phyloP scores from a whole-genome alignment of 2,113 vertebrate species.

The Pomatostomus ruficeps region DNA sequence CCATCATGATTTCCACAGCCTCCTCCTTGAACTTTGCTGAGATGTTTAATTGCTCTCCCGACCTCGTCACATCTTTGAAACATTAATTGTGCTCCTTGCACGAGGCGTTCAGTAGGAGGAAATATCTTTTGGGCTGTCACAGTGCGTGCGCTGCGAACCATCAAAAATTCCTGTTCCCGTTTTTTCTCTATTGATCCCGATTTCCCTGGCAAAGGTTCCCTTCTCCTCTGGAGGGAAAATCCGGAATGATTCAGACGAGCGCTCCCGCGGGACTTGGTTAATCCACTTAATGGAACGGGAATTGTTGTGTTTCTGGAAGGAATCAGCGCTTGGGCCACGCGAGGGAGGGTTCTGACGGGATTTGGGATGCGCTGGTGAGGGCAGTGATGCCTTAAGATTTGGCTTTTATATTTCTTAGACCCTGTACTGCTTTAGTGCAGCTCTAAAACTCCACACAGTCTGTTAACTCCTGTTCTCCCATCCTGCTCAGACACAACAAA shows the following conservation, averaged over 20 bases:
- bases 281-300: background rate
- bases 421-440: too few species aligned
- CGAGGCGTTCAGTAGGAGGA: background rate
- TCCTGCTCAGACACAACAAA: too few species aligned
- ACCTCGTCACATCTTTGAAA: background rate
- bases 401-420: too few species aligned
- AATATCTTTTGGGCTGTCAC: background rate
- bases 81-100: background rate
- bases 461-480: too few species aligned
- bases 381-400: too few species aligned
- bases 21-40: background rate
- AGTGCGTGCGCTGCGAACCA: background rate
- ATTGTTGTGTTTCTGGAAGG: background rate
- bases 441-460: too few species aligned
- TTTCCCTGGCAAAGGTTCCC: conserved; percentile 1
- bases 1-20: background rate
- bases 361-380: background rate
- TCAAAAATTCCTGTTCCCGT: background rate
- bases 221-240: conserved; percentile 10
- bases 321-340: background rate
- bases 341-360: background rate
- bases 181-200: background rate
- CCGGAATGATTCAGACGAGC: background rate
- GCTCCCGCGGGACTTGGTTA: background rate
- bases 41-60: background rate